These are phyloP conservation scores for Aphidius gifuensis DNA, from an alignment of 1,140 invertebrate genomes.

Conservation along the genomic window DNA sequence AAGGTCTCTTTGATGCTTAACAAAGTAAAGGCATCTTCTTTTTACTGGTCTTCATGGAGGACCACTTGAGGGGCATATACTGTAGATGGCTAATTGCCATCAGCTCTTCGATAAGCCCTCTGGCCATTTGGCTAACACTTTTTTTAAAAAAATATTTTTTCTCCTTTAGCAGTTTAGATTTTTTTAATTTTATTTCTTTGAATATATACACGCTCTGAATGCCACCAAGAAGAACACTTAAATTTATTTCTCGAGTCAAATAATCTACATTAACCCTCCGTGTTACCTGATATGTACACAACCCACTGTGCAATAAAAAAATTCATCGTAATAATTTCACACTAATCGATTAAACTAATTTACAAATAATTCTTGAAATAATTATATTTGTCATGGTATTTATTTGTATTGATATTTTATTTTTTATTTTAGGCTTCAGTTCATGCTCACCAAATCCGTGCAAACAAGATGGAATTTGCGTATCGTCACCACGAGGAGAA, in stretches of 20 bases:
- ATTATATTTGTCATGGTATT: slow-evolving; percentile 2
- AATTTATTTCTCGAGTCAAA: too few species aligned
- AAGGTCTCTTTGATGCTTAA: slow-evolving; percentile 29
- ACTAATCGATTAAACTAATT: slow-evolving; percentile 4
- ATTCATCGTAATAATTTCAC: background rate
- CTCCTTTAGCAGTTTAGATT: too few species aligned
- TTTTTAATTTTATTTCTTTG: too few species aligned
- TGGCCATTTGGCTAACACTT: background rate
- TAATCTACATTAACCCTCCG: too few species aligned
- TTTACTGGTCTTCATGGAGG: slow-evolving; percentile 7
- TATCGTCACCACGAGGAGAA: slow-evolving; percentile 67
- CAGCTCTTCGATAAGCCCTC: slow-evolving; percentile 16
- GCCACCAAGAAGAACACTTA: background rate
- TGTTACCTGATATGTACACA: too few species aligned
- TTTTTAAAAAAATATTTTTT: too few species aligned
- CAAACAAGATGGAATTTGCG: slow-evolving; percentile 75
- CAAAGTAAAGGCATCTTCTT: slow-evolving; percentile 13
- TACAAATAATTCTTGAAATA: background rate
- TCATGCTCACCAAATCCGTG: slow-evolving; percentile 85
- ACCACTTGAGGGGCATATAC: background rate
- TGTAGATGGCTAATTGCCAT: slow-evolving; percentile 20
- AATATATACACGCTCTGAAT: slow-evolving; percentile 1
- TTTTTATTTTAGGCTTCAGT: slow-evolving; percentile 69
- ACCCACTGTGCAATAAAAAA: too few species aligned
- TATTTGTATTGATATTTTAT: slow-evolving; percentile 5